Base-by-base conservation (phyloP, 2,888 invertebrate species). In the Strigamia maritima region DNA sequence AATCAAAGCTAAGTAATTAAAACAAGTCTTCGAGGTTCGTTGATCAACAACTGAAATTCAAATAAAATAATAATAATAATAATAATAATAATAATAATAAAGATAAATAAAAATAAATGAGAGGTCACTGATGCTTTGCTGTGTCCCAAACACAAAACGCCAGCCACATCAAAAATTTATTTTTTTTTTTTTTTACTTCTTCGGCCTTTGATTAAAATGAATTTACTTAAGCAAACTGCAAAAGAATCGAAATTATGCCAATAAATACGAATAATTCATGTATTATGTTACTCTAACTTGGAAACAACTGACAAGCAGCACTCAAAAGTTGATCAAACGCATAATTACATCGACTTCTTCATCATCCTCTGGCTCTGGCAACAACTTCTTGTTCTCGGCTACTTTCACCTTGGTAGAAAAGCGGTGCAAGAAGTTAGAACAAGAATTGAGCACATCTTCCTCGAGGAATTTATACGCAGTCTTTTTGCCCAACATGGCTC, bases 371-470 rank as follows among this genome's bases (percentile, higher is more conserved):
- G 24, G 24, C 54, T 54, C 54, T 54, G 54, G 54, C 19, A 54
- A 19, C 54, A 54, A 54, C 44, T 77, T 49, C 22, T 35, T 76
- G 22, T 28, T 49, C 12, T 77, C 77, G 12, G 60, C 60, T 28
- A 78, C 6, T 78, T 78, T 78, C 16, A 78, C 78, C 31, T 65
- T 24, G 22, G 79, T 28, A 16, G 80, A 79, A 44, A 80, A 78
- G 16, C 74, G 49, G 49, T 79, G 78, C 24, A 80, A 76, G 65
- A 80, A 80, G 35, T 75, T 80, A n/a, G 80, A 79, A 44, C 80
- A 80, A 24, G 80, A 80, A 28, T 76, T 75, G 14, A 80, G 60
- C 49, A 80, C 65, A 65, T 78, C 78, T 19, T 78, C 78, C n/a
- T 78, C 78, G 31, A 78, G 35, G 16, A 78, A 44, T 65, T 78